Percentiles rank a stretch among this genome's conserved stretches.
Conservation (phyloP, 2,113 vertebrate species). For the Shinisaurus crocodilurus region DNA sequence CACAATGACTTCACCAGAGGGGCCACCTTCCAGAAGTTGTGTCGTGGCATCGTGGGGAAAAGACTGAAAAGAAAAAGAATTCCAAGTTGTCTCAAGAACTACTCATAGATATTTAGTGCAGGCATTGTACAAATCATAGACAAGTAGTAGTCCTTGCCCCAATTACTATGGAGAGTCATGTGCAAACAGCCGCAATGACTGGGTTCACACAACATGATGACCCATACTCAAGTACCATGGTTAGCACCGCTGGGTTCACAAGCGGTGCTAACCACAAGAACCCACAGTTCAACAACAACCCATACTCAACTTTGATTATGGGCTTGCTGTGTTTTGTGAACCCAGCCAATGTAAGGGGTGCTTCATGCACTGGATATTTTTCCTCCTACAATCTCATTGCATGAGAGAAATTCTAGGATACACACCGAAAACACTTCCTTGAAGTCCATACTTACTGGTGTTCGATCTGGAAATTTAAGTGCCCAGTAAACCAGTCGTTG, state of each 20-base stretch:
- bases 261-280: no score
- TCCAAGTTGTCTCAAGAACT: neutral
- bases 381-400: neutral
- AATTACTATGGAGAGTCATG: neutral
- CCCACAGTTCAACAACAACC: no score
- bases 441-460: constrained; percentile 72
- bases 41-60: constrained; percentile 92
- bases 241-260: no score
- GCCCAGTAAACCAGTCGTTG: constrained; percentile 81
- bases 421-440: neutral
- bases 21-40: constrained; percentile 87
- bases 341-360: neutral
- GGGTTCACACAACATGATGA: no score
- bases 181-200: no score
- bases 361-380: neutral
- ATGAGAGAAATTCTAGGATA: neutral
- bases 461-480: constrained; percentile 82
- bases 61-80: constrained; percentile 61
- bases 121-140: neutral
- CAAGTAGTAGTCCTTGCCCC: constrained; percentile 45
- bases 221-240: no score
- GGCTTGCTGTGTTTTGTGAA: no score
- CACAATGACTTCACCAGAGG: constrained; percentile 84
- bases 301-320: no score
- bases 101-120: neutral